Conservation (phyloP, 2,113 vertebrate genomes). For the Carassius auratus region DNA sequence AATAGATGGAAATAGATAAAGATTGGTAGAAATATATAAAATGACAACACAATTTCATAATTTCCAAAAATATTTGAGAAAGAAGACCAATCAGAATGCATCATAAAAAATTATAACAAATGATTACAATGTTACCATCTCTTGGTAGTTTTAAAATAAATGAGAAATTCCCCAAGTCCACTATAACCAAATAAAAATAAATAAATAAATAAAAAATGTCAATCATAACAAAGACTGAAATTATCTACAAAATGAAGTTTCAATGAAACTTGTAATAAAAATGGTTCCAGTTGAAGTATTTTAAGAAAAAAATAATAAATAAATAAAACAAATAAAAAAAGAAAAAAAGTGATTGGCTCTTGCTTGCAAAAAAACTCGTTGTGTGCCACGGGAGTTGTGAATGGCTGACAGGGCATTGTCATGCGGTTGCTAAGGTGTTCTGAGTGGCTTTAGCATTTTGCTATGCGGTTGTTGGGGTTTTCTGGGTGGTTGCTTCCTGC, state of each 20-base stretch:
- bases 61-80: not conserved
- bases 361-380: not conserved
- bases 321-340: too few species aligned
- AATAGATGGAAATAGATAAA: not conserved
- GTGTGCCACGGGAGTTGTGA: not conserved
- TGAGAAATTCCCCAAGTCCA: not conserved
- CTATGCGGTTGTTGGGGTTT: conserved; percentile 24
- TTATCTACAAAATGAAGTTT: not conserved
- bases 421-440: conserved; percentile 28
- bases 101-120: too few species aligned
- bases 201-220: too few species aligned
- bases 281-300: not conserved
- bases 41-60: not conserved
- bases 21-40: not conserved
- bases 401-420: conserved; percentile 19
- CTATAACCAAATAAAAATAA: too few species aligned
- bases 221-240: not conserved
- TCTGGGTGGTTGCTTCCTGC: conserved; percentile 17
- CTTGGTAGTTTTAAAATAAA: too few species aligned
- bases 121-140: too few species aligned
- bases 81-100: not conserved
- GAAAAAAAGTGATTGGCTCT: not conserved
- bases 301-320: not conserved
- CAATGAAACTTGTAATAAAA: not conserved
- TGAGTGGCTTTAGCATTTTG: conserved; percentile 22